phyloP scores from a whole-genome alignment of 2,888 invertebrate species.

The Monopis laevigella region DNA sequence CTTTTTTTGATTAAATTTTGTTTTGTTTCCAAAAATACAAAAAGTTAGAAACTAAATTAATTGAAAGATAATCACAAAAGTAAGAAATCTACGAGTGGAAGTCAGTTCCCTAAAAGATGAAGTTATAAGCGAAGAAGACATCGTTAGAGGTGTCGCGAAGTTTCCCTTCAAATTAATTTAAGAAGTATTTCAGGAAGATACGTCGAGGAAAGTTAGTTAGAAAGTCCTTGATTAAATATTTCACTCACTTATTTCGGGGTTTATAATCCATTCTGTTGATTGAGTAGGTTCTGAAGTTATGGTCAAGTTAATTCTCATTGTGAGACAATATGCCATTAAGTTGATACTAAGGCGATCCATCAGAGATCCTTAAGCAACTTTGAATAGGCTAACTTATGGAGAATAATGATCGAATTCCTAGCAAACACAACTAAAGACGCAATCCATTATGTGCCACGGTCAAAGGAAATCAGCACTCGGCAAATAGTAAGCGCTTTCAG shows the following conservation, averaged over 20 bases:
- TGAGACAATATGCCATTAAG: no score
- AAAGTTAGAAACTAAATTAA: conserved; percentile 1
- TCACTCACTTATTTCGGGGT: not conserved
- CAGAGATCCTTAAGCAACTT: no score
- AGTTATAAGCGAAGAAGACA: conserved; percentile 34
- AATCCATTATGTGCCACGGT: conserved; percentile 9
- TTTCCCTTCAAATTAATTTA: conserved; percentile 31
- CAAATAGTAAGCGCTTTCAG: conserved; percentile 6
- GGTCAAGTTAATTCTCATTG: no score
- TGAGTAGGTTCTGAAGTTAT: not conserved
- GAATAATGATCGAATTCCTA: conserved; percentile 6
- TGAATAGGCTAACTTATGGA: conserved; percentile 4
- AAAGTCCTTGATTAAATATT: conserved; percentile 8
- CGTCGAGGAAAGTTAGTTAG: conserved; percentile 3
- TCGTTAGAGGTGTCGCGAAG: conserved; percentile 39
- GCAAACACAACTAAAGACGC: conserved; percentile 10
- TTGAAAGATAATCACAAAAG: conserved; percentile 8
- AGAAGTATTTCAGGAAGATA: conserved; percentile 20
- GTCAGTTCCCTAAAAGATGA: conserved; percentile 25
- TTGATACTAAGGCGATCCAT: no score
- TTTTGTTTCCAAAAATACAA: no score
- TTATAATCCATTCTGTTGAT: conserved; percentile 1
- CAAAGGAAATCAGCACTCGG: conserved; percentile 8
- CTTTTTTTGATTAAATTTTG: no score
- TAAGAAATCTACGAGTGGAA: conserved; percentile 1